Conservation (phyloP, 2,797 vertebrate genomes). For the Okamejei kenojei region DNA sequence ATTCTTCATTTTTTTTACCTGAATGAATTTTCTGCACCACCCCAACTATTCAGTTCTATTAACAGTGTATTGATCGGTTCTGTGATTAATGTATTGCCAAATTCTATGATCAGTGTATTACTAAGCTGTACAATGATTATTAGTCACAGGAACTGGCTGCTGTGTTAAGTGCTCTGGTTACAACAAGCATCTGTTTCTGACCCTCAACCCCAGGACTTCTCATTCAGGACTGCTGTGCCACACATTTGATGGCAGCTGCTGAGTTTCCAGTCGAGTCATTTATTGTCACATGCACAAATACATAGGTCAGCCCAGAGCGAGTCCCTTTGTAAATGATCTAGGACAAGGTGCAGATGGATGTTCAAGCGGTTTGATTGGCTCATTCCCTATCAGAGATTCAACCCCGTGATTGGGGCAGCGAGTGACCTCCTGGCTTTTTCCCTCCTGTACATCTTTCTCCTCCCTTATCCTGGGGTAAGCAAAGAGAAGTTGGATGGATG, state of each 20-base stretch:
- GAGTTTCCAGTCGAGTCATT: neutral
- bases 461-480: neutral
- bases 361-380: too few species aligned
- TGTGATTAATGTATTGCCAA: too few species aligned
- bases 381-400: too few species aligned
- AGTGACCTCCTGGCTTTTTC: too few species aligned
- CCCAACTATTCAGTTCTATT: neutral
- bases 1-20: neutral
- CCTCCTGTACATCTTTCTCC: neutral
- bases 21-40: neutral
- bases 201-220: neutral
- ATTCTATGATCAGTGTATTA: neutral
- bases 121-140: neutral
- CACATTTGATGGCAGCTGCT: neutral
- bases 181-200: neutral
- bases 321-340: too few species aligned
- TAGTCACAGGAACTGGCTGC: neutral
- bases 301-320: too few species aligned
- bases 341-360: too few species aligned
- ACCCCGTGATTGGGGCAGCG: neutral
- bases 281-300: too few species aligned
- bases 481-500: neutral
- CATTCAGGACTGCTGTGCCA: neutral
- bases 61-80: too few species aligned
- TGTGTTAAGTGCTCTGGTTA: neutral